Evolutionary conservation across 1,140 invertebrate genomes (phyloP), one percentile per base, ranked within the genome.

Genomic region (Venustaconcha ellipsiformis): DNA sequence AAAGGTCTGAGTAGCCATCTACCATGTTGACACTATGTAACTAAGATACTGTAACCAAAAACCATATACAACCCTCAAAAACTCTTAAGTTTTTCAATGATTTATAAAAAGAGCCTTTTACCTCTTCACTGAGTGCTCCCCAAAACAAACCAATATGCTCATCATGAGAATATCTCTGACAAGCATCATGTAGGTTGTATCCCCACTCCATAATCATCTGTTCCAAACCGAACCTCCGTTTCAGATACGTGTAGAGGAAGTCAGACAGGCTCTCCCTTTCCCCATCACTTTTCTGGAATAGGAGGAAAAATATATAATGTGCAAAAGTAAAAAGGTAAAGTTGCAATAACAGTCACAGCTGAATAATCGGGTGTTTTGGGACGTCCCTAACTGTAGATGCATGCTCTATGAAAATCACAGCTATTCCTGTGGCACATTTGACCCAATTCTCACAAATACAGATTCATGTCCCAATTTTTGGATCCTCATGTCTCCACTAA

Each of bases 131-230:
- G 13, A 90, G 75, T 2, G 89, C 78, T 37, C 76, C 80, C 77
- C 79, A 83, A 77, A 90, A 90, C 6, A 87, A 72, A 14, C 86
- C 84, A 55, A 89, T 84, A 60, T 82, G 76, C 18, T 87, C 83
- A 82, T 89, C 87, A 73, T 85, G 81, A n/a, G 81, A 60, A 72
- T 86, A 90, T 73, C 87, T 78, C 68, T 86, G 82, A 73, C 86
- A 89, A 14, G 88, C 88, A 78, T 89, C 88, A 20, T 88, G 80
- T n/a, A 90, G 80, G 69, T 89, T 90, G 79, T 90, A 90, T 11
- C 83, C 88, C 89, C 89, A 90, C 72, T 90, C 89, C 11, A 84
- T 70, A 37, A 85, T 82, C 84, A 90, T 85, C 76, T 84, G 82
- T 37, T 86, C 83, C 72, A 88, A 66, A 30, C 83, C 67, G 78